phyloP scores from a whole-genome alignment of 2,888 invertebrate genomes.

The Drosophila infuscata region DNA sequence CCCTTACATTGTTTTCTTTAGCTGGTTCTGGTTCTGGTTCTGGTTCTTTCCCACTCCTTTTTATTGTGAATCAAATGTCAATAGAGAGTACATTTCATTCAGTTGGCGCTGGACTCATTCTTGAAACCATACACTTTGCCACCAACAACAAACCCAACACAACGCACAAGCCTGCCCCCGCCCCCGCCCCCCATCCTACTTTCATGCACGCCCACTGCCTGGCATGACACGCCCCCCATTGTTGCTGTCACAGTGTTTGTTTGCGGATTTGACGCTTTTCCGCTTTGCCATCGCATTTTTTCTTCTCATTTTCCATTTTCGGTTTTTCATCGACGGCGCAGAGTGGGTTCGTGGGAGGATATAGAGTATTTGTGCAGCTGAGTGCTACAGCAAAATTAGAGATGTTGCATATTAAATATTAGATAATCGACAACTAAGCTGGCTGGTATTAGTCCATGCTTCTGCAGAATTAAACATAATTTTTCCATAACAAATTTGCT shows the following conservation, averaged over 20 bases:
- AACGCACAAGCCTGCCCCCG: not conserved
- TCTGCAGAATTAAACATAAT: not conserved
- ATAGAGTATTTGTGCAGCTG: conserved; percentile 45
- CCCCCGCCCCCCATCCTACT: not conserved
- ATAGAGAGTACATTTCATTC: conserved; percentile 81
- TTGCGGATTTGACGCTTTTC: conserved; percentile 80
- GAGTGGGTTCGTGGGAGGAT: not conserved
- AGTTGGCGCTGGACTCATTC: conserved; percentile 53
- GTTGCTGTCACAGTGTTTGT: conserved; percentile 78
- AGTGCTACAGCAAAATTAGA: conserved; percentile 16
- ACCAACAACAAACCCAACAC: not conserved
- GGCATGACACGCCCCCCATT: conserved; percentile 60
- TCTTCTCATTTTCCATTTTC: conserved; percentile 30
- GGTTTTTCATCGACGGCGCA: not conserved
- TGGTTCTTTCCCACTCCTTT: conserved; percentile 5
- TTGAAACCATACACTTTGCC: conserved; percentile 11
- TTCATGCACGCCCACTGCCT: conserved; percentile 1
- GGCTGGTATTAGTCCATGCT: not conserved
- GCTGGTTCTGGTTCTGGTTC: not conserved
- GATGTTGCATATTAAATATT: conserved; percentile 23
- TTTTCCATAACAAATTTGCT: not conserved
- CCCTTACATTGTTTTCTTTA: conserved; percentile 20
- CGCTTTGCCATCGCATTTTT: conserved; percentile 63
- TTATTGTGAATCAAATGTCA: conserved; percentile 75
- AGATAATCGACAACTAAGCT: conserved; percentile 1